Base-by-base conservation (phyloP, 2,888 invertebrate genomes). In the Phengaris arion region DNA sequence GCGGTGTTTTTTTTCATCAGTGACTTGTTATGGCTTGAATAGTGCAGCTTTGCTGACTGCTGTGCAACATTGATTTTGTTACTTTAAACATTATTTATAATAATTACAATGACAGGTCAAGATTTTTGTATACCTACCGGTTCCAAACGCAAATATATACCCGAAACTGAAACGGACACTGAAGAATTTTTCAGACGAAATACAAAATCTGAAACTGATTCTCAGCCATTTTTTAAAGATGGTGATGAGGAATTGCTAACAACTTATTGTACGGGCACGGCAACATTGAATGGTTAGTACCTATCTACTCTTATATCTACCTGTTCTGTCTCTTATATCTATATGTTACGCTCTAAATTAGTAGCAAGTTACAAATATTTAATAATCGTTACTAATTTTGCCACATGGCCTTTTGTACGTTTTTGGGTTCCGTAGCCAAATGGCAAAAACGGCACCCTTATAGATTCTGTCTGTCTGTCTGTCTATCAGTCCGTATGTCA, bases 31-130 rank as follows among this genome's bases (percentile, higher is more conserved):
- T n/a, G n/a, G n/a, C 48, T 52, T 54, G 54, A 54, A 54, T 54
- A 13, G 54, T 54, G 54, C 12, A 54, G 12, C 13, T 54, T 54
- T 54, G 13, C 54, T 10, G 54, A 54, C 54, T 54, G 54, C 54
- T 54, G 54, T 54, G 54, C 54, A 54, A 54, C 54, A 54, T 54
- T 54, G 54, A 54, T n/a, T n/a, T n/a, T n/a, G n/a, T n/a, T n/a
- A n/a, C n/a, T n/a, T n/a, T n/a, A n/a, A n/a, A n/a, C n/a, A n/a
- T n/a, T n/a, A n/a, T n/a, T n/a, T n/a, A n/a, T n/a, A n/a, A n/a
- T n/a, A n/a, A n/a, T 54, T 54, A 54, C 54, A 54, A 54, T 54
- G 54, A 54, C 54, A 54, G 12, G 54, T 54, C 54, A 54, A 13
- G 13, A 54, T 54, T 54, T 54, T 54, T 54, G 5, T 54, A 54